Base-by-base conservation (phyloP, 2,797 vertebrate species). In the Rhinophrynus dorsalis region DNA sequence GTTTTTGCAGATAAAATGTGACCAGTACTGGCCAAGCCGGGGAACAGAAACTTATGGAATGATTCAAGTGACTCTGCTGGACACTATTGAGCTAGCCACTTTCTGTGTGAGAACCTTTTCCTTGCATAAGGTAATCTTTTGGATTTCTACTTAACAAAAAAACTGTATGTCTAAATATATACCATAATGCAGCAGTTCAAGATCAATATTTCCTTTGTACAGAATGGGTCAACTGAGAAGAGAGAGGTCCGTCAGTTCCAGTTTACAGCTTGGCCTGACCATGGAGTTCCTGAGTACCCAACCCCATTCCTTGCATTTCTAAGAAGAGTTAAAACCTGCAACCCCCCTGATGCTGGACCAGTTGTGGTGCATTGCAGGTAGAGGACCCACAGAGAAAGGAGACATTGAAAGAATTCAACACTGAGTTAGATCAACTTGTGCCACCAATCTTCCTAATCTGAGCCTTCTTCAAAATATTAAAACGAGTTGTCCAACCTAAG, bases 341-440 rank as follows among this genome's bases (percentile, higher is more conserved):
- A 99, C 79, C 96, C 97, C 0, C 95, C 96, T 0, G 97, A 99
- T 0, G 97, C 96, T 0, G 96, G 97, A 7, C 97, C 97, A 51
- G 88, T 99, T 27, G 94, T 98, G 37, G 95, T 96, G 37, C 97
- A 99, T 84, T 99, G 97, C 97, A 99, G 97, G 97, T 99, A 80
- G 2, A 0, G 2, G 0, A 0, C 0, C 1, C 6, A 13, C 51
- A 13, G 8, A n/a, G n/a, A n/a, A n/a, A n/a, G n/a, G n/a, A n/a
- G n/a, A n/a, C n/a, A n/a, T n/a, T n/a, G n/a, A n/a, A n/a, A n/a
- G n/a, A n/a, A n/a, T n/a, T n/a, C n/a, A n/a, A n/a, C n/a, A n/a
- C n/a, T n/a, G n/a, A n/a, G n/a, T n/a, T n/a, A n/a, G n/a, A n/a
- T n/a, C n/a, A n/a, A n/a, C n/a, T n/a, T n/a, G n/a, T n/a, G n/a